phyloP scores from a whole-genome alignment of 2,113 vertebrate species.

The Odontesthes bonariensis region DNA sequence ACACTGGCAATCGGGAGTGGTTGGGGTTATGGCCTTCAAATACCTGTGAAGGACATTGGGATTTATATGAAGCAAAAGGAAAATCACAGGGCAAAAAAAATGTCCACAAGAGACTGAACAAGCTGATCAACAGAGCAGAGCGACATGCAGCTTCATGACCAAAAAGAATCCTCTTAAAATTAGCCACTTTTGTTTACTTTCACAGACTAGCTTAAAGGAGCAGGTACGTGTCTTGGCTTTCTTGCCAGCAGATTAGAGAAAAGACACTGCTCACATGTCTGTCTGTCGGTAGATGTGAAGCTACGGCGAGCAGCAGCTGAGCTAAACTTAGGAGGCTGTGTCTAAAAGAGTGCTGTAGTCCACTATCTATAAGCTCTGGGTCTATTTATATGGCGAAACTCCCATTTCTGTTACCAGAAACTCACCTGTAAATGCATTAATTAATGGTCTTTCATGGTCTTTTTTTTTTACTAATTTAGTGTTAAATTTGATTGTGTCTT shows the following conservation, averaged over 20 bases:
- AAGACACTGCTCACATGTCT: background rate
- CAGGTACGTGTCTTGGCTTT: background rate
- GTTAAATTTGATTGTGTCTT: too few species aligned
- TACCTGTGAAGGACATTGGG: background rate
- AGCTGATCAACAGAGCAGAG: conserved; percentile 22
- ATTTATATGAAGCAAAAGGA: conserved; percentile 21
- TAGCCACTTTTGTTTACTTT: background rate
- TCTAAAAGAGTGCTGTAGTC: background rate
- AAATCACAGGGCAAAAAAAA: conserved; percentile 2
- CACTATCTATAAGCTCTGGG: too few species aligned
- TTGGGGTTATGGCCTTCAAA: background rate
- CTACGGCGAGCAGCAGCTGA: background rate
- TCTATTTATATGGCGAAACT: too few species aligned
- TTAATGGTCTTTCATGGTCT: too few species aligned
- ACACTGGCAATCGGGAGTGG: background rate
- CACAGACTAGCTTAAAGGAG: background rate
- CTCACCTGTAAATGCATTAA: too few species aligned
- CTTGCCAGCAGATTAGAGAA: conserved; percentile 1
- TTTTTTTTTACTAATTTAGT: too few species aligned
- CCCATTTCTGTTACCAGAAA: too few species aligned
- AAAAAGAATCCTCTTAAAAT: background rate
- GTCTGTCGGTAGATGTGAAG: background rate
- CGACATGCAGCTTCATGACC: conserved; percentile 10
- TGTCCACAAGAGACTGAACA: conserved; percentile 17
- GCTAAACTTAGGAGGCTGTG: conserved; percentile 7